A percentile compares a stretch with the other conserved stretches of the same genome.
phyloP scores from a whole-genome alignment of 2,888 invertebrate genomes.

The Chrysodeixis includens region DNA sequence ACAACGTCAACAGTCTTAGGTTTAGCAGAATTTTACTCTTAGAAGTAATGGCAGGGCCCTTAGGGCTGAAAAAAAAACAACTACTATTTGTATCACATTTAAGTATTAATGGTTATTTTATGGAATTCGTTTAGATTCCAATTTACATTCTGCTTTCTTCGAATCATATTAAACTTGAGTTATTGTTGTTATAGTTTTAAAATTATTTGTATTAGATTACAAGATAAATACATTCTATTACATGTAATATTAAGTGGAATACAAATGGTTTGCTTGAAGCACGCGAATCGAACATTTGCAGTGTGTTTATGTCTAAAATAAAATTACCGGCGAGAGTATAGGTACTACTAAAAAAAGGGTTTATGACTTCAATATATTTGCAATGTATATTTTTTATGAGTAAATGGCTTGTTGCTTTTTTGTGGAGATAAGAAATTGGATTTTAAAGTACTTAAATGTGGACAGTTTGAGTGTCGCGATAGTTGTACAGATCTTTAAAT shows the following conservation, averaged over 20 bases:
- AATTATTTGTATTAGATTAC: constrained; percentile 10
- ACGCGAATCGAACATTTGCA: constrained; percentile 62
- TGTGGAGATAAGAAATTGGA: background rate
- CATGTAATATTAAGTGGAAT: constrained; percentile 45
- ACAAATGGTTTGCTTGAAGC: constrained; percentile 33
- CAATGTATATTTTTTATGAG: background rate
- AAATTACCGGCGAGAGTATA: constrained; percentile 33
- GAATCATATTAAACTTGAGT: no score
- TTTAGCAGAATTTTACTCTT: no score
- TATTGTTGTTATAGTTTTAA: background rate
- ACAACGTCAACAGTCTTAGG: no score
- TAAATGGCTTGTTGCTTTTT: background rate
- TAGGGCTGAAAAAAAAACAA: no score
- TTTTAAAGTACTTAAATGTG: background rate
- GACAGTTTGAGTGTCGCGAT: background rate
- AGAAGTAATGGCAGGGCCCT: no score
- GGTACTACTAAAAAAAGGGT: constrained; percentile 19
- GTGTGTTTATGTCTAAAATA: constrained; percentile 35
- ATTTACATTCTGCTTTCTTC: background rate
- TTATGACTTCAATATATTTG: background rate
- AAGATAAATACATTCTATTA: constrained; percentile 40
- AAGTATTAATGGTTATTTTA: no score
- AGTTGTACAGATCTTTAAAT: no score
- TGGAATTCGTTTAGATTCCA: no score
- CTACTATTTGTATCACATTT: no score